phyloP scores from a whole-genome alignment of 2,797 vertebrate species.

The Tenualosa ilisha region DNA sequence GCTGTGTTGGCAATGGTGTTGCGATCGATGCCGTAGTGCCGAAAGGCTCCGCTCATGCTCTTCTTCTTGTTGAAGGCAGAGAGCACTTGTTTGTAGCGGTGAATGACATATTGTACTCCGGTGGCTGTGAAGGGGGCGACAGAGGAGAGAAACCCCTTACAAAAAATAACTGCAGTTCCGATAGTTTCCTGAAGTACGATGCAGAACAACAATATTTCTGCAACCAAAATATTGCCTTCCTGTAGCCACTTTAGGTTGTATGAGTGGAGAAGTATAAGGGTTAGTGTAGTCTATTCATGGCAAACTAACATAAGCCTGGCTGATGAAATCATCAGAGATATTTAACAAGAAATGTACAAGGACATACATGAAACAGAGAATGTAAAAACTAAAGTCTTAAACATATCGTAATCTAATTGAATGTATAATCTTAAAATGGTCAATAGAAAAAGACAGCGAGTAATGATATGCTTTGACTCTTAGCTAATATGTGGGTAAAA shows the following conservation, averaged over 20 bases:
- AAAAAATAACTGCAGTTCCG: no score
- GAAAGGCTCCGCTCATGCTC: slow-evolving; percentile 75
- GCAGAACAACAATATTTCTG: no score
- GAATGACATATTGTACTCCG: slow-evolving; percentile 74
- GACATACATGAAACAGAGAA: no score
- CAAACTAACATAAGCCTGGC: no score
- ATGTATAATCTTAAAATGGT: neutral
- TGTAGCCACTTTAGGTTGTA: no score
- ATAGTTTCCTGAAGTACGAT: no score
- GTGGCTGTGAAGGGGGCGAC: slow-evolving; percentile 60
- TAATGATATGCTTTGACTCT: neutral
- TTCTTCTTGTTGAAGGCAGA: slow-evolving; percentile 74
- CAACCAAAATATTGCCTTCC: no score
- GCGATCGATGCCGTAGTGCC: slow-evolving; percentile 70
- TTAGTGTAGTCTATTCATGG: no score
- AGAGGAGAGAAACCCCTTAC: neutral
- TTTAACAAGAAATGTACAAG: no score
- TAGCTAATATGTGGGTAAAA: neutral
- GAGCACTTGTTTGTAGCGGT: slow-evolving; percentile 75
- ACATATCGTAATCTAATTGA: neutral
- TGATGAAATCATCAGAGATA: no score
- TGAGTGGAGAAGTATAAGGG: no score
- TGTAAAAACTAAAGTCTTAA: neutral
- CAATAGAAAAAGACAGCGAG: no score
- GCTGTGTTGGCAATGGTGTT: slow-evolving; percentile 77